Evolutionary conservation across 1,140 invertebrate species (phyloP).

Genomic region (Drosophila ogumai): DNA sequence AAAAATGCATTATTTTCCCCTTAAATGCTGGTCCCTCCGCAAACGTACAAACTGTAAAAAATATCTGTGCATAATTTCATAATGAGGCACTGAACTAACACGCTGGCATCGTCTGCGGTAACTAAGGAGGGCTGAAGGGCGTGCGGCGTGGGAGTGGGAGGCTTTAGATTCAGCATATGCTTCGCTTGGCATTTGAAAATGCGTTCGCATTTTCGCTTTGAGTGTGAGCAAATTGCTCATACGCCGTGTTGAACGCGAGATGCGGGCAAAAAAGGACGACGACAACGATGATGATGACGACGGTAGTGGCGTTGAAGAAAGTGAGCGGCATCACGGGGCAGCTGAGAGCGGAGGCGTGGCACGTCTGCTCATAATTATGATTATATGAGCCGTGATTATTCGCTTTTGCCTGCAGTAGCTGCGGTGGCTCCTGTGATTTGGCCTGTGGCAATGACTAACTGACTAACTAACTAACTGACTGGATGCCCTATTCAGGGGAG

Average conservation of each 20-base stretch:
- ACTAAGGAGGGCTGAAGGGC: neutral
- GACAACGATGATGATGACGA: neutral
- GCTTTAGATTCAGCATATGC: conserved; percentile 47
- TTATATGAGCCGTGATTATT: conserved; percentile 71
- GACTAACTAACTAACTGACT: conserved; percentile 44
- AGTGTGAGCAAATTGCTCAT: conserved; percentile 67
- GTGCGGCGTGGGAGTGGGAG: neutral
- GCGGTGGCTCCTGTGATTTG: conserved; percentile 46
- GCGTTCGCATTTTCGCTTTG: conserved; percentile 66
- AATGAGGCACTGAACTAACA: conserved; percentile 71
- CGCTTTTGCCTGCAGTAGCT: conserved; percentile 21
- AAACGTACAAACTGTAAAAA: conserved; percentile 31
- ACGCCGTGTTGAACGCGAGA: conserved; percentile 57
- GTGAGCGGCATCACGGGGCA: neutral
- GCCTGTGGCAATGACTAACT: conserved; percentile 59
- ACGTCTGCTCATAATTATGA: conserved; percentile 64
- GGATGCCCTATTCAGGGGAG: conserved; percentile 9
- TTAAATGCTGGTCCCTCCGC: neutral
- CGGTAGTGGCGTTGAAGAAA: neutral
- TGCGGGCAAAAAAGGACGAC: conserved; percentile 40
- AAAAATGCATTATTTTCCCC: conserved; percentile 13
- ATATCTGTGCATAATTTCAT: conserved; percentile 73
- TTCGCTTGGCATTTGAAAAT: conserved; percentile 63
- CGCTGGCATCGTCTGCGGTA: conserved; percentile 13
- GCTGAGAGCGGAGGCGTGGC: conserved; percentile 9